Base-by-base conservation (phyloP, 2,113 vertebrate genomes). In the Clarias magur region DNA sequence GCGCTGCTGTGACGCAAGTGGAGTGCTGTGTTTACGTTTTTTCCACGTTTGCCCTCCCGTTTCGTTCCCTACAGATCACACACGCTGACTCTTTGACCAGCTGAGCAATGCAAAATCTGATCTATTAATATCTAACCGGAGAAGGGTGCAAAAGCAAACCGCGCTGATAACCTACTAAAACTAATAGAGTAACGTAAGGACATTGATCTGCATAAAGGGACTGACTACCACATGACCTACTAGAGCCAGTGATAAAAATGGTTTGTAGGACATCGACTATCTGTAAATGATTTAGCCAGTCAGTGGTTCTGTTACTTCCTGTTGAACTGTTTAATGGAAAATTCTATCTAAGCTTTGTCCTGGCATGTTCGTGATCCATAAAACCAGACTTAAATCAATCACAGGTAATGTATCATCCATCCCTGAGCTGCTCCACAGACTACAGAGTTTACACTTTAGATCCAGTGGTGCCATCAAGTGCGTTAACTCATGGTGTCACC, bases 1-100 rank as follows among this genome's bases (percentile, higher is more conserved):
- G 73, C 42, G 62, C n/a, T 62, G 75, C 79, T 63, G 59, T 93
- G 92, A 93, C 92, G 91, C 92, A 93, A 86, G 83, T 89, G 82
- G 87, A 91, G 90, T 88, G 59, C 60, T 16, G 87, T n/a, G 17
- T 92, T 90, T 87, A 56, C 60, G 16, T 86, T 87, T 84, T 12
- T 86, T n/a, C 27, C 27, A 60, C 62, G 17, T 70, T 68, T 86
- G 48, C 15, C 42, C 56, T 83, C 53, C 19, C 25, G 30, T 48
- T n/a, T 83, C 48, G 82, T 79, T 81, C 67, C 80, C 10, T 17
- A 83, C 68, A 65, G 70, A 83, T 83, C 86, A 87, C 72, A 83
- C 60, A 59, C 63, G 48, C 25, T 87, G 80, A 86, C 78, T 85
- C 48, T 87, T 78, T 63, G 54, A 27, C 86, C 57, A 25, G 73